phyloP scores from a whole-genome alignment of 2,797 vertebrate species.

The Poecilia wingei region DNA sequence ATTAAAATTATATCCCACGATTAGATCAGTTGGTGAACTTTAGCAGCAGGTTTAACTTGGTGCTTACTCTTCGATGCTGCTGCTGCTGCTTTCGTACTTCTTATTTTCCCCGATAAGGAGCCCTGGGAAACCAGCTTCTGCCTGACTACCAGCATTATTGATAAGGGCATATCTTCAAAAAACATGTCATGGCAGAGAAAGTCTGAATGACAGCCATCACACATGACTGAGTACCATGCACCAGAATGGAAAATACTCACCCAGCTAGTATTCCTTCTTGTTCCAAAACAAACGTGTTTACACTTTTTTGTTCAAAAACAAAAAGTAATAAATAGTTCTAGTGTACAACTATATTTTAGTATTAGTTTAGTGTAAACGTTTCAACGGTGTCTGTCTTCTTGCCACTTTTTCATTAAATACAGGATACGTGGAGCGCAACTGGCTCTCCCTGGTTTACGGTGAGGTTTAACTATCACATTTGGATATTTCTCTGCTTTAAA shows the following conservation, averaged over 20 bases:
- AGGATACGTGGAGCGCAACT: not conserved
- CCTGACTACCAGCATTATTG: not conserved
- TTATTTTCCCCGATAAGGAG: not conserved
- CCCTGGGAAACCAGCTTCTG: not conserved
- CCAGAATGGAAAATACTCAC: not conserved
- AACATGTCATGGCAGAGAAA: not conserved
- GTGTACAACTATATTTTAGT: not conserved
- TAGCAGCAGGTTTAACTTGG: not conserved
- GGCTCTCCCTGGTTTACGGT: not conserved
- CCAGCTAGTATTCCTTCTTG: not conserved
- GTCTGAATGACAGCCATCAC: not conserved
- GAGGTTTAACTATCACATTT: not conserved
- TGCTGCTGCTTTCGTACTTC: not conserved
- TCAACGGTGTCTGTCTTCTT: not conserved
- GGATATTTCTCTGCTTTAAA: not conserved
- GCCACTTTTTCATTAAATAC: not conserved
- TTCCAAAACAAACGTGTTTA: not conserved
- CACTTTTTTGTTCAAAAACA: not conserved
- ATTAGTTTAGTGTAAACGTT: not conserved
- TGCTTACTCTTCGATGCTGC: not conserved
- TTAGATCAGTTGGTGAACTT: not conserved
- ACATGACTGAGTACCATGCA: not conserved
- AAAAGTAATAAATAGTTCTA: not conserved
- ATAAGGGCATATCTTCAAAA: slow-evolving; percentile 5
- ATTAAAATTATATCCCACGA: not conserved